Conservation (phyloP, 2,888 invertebrate species). For the Andrena bicolor region DNA sequence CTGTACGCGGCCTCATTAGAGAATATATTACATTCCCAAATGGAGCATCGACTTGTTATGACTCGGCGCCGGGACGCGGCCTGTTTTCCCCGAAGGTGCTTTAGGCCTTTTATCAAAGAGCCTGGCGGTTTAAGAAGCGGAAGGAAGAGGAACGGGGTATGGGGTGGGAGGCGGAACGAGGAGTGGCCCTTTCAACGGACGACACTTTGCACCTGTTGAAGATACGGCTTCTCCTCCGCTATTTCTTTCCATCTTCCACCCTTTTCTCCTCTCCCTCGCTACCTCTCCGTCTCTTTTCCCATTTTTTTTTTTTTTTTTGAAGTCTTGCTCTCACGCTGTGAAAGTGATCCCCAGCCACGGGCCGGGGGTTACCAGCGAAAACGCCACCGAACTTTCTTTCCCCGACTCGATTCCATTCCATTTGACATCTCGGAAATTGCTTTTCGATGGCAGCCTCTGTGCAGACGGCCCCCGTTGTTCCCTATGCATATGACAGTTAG, state of each 20-base stretch:
- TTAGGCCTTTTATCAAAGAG: conserved; percentile 67
- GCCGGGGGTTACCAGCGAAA: conserved; percentile 62
- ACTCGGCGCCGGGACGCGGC: conserved; percentile 21
- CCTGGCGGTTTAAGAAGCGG: conserved; percentile 70
- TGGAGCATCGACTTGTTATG: conserved; percentile 63
- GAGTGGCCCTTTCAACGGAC: conserved; percentile 71
- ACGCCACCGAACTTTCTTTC: conserved; percentile 62
- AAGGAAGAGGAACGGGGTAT: conserved; percentile 62
- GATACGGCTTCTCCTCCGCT: conserved; percentile 63
- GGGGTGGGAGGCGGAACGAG: conserved; percentile 46
- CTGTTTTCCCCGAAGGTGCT: conserved; percentile 54
- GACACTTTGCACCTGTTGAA: conserved; percentile 78
- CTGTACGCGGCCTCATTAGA: conserved; percentile 13
- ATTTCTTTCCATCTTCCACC: conserved; percentile 34
- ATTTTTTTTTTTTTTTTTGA: conserved; percentile 30
- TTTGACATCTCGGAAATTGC: conserved; percentile 78
- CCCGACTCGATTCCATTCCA: conserved; percentile 69
- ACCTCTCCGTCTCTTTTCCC: not conserved
- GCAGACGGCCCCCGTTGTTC: conserved; percentile 71
- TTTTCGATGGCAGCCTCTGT: conserved; percentile 73
- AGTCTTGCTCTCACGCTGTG: conserved; percentile 53
- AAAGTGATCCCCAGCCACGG: conserved; percentile 59
- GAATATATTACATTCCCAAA: conserved; percentile 52
- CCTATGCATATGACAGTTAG: conserved; percentile 73
- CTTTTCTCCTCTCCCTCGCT: not conserved